Evolutionary conservation across 2,888 invertebrate species (phyloP), one percentile per base, ranked within the genome.

Genomic region (Agriopis aurantiaria): DNA sequence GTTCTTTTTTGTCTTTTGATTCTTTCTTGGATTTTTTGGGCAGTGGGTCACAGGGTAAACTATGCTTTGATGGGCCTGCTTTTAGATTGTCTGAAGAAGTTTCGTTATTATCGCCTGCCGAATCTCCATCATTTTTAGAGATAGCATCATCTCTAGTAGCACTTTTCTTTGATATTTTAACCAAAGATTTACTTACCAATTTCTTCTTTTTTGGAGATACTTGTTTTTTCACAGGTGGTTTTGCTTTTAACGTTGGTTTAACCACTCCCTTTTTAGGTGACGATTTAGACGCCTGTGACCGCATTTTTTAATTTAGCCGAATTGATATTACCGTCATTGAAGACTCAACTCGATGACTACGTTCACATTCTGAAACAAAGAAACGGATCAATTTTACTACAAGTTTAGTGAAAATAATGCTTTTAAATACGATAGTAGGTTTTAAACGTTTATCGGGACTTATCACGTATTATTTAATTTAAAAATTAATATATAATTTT

Each of bases 351-450:
- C 78, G 85, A 85, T 77, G 82, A 74, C 79, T 79, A 71, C 66
- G 82, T 82, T 92, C 85, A 92, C 91, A 91, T 92, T 82, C 94
- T 94, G 93, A 70, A 94, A 94, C 91, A 93, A 93, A 78, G 66
- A 74, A 80, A 82, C n/a, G n/a, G 9, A 0, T 5, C 1, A 48
- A 48, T 17, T 58, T 3, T 33, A 58, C 8, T 23, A n/a, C 8
- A 12, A 11, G 45, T 17, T 45, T 14, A 57, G 10, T 45, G 6
- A 10, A 7, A 46, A 56, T 5, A 57, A 11, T 10, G 43, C 7
- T 17, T 2, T 6, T 17, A 58, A 41, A 10, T n/a, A n/a, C n/a
- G n/a, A n/a, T n/a, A n/a, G n/a, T n/a, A n/a, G n/a, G n/a, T n/a
- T n/a, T n/a, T n/a, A n/a, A n/a, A n/a, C n/a, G n/a, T n/a, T n/a